Evolutionary conservation across 1,140 invertebrate genomes (phyloP).

Genomic region (Hypsibius dujardini): DNA sequence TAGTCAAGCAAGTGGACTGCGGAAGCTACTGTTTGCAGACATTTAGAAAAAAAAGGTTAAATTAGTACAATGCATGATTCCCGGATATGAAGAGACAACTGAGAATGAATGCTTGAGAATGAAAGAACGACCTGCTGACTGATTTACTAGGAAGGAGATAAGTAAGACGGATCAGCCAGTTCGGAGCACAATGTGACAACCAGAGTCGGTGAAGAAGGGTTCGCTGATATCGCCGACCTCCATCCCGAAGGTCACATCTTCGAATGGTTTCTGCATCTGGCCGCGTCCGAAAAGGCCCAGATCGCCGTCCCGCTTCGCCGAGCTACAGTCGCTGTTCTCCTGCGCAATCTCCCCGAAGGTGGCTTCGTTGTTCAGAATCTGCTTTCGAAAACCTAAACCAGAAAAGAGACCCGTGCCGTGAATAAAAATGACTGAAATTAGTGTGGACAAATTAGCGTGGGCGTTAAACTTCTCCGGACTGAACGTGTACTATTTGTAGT

Average conservation of each 20-base stretch:
- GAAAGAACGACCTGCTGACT: too few species aligned
- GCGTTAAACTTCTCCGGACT: neutral
- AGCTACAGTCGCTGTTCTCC: slow-evolving; percentile 87
- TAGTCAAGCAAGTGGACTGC: too few species aligned
- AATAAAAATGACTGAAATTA: neutral
- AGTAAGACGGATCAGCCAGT: slow-evolving; percentile 45
- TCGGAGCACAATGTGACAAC: slow-evolving; percentile 81
- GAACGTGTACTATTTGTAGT: neutral
- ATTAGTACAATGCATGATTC: too few species aligned
- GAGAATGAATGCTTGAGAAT: too few species aligned
- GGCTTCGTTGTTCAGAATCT: slow-evolving; percentile 57
- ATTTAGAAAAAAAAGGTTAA: too few species aligned
- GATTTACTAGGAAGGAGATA: too few species aligned
- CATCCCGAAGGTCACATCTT: slow-evolving; percentile 79
- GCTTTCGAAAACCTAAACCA: slow-evolving; percentile 52
- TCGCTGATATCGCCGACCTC: slow-evolving; percentile 80
- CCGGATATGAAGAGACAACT: too few species aligned
- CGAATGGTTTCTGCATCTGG: slow-evolving; percentile 91
- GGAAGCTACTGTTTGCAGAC: too few species aligned
- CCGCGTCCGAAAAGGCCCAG: slow-evolving; percentile 78
- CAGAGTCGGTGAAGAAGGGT: slow-evolving; percentile 83
- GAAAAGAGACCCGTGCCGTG: too few species aligned
- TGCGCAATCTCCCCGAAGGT: slow-evolving; percentile 70
- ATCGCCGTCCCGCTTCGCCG: slow-evolving; percentile 80
- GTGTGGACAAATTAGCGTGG: neutral